phyloP scores from a whole-genome alignment of 2,113 vertebrate species.

The Varanus komodoensis region DNA sequence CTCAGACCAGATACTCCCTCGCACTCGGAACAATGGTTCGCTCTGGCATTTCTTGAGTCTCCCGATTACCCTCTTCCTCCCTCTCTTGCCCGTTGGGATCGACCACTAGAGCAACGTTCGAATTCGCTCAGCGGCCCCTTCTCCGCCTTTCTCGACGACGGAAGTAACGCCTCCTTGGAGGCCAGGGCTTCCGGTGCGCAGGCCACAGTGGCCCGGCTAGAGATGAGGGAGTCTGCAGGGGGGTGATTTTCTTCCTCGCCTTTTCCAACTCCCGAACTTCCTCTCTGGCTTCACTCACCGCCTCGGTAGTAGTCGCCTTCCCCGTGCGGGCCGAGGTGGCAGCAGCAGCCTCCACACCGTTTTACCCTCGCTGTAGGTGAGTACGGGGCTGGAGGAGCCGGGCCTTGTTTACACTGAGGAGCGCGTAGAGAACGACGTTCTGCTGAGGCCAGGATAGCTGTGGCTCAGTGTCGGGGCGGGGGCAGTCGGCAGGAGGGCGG shows the following conservation, averaged over 20 bases:
- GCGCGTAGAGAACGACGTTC: background rate
- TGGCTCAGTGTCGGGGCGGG: too few species aligned
- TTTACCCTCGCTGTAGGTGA: slow-evolving; percentile 58
- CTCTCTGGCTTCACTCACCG: background rate
- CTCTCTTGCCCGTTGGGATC: background rate
- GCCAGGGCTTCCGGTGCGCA: slow-evolving; percentile 61
- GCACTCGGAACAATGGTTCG: too few species aligned
- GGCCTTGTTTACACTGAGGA: slow-evolving; percentile 68
- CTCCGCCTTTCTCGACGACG: slow-evolving; percentile 28
- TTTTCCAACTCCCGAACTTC: background rate
- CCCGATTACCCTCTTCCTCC: background rate
- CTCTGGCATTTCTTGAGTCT: background rate
- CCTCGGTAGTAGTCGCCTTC: background rate
- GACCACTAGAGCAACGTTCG: background rate
- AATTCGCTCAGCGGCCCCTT: too few species aligned
- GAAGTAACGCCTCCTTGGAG: slow-evolving; percentile 51
- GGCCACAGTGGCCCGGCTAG: slow-evolving; percentile 52
- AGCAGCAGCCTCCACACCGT: background rate
- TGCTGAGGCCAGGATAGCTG: too few species aligned
- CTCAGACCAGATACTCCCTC: background rate
- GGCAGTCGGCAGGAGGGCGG: background rate
- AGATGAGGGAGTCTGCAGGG: slow-evolving; percentile 47
- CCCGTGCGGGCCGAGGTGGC: background rate
- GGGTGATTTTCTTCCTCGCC: background rate
- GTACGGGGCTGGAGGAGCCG: slow-evolving; percentile 26